Evolutionary conservation across 2,113 vertebrate genomes (phyloP).

Genomic region (Oreochromis niloticus): DNA sequence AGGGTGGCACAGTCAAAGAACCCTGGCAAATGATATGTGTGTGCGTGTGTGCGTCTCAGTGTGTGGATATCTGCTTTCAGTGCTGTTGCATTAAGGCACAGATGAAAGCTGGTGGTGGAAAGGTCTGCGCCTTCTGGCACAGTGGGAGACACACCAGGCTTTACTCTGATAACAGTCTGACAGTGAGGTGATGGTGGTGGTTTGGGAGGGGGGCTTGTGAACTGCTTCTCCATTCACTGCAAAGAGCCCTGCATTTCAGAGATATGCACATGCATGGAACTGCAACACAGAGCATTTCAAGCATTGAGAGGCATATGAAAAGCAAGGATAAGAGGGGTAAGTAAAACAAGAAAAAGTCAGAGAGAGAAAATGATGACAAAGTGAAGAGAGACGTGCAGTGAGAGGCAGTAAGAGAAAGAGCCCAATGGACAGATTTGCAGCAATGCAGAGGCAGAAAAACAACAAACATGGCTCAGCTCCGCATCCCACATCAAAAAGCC

Average conservation of each 20-base stretch:
- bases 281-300: background rate
- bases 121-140: constrained; percentile 16
- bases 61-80: background rate
- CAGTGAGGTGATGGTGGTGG: constrained; percentile 6
- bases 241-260: background rate
- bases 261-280: background rate
- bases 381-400: background rate
- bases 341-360: background rate
- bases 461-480: constrained; percentile 3
- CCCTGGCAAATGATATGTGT: background rate
- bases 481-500: constrained; percentile 36
- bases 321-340: background rate
- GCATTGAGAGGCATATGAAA: background rate
- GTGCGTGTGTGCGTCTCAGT: background rate
- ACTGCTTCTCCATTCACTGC: background rate
- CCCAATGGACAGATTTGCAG: background rate
- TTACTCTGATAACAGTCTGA: constrained; percentile 38
- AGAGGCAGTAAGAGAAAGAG: background rate
- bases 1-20: background rate
- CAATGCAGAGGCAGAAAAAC: background rate
- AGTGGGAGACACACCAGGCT: constrained; percentile 42
- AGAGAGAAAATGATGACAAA: background rate
- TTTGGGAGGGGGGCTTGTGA: background rate
- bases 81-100: constrained; percentile 1
- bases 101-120: constrained; percentile 30